These are phyloP conservation scores for Sebastes fasciatus DNA, from an alignment of 2,113 vertebrate species.

Conservation along the genomic window DNA sequence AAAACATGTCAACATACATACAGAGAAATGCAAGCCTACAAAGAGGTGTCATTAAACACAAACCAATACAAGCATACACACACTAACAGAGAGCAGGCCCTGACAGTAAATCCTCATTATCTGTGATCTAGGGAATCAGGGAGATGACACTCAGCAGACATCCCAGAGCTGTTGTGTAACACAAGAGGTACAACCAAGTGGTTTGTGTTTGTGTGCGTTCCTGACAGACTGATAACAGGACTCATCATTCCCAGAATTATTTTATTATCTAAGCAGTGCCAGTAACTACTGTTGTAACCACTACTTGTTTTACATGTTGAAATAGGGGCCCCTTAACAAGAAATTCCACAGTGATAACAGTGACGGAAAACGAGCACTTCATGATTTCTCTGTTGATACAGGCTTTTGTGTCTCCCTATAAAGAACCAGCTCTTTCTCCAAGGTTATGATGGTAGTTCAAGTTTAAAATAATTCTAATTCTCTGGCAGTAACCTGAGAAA, in stretches of 20 bases:
- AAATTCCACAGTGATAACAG: slow-evolving; percentile 30
- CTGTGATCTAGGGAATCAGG: slow-evolving; percentile 23
- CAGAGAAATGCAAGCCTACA: background rate
- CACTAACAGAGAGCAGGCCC: slow-evolving; percentile 17
- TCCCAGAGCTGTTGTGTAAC: slow-evolving; percentile 10
- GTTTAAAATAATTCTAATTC: slow-evolving; percentile 23
- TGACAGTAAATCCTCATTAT: slow-evolving; percentile 57
- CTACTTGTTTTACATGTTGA: slow-evolving; percentile 3
- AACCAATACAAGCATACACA: background rate
- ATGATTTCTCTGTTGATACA: slow-evolving; percentile 4
- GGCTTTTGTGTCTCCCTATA: background rate
- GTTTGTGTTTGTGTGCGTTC: background rate
- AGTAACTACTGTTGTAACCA: slow-evolving; percentile 34
- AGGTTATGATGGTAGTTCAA: slow-evolving; percentile 15
- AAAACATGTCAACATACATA: background rate
- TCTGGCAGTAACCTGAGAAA: slow-evolving; percentile 8
- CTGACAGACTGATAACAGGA: slow-evolving; percentile 33
- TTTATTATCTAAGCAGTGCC: slow-evolving; percentile 25
- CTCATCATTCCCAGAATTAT: slow-evolving; percentile 29
- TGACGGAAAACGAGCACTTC: background rate
- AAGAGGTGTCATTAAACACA: slow-evolving; percentile 11
- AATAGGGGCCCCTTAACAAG: background rate
- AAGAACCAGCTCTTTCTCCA: background rate
- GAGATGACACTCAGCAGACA: slow-evolving; percentile 41
- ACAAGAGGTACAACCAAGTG: slow-evolving; percentile 4